Evolutionary conservation across 2,113 vertebrate species (phyloP).

Genomic region (Lanius ludovicianus): DNA sequence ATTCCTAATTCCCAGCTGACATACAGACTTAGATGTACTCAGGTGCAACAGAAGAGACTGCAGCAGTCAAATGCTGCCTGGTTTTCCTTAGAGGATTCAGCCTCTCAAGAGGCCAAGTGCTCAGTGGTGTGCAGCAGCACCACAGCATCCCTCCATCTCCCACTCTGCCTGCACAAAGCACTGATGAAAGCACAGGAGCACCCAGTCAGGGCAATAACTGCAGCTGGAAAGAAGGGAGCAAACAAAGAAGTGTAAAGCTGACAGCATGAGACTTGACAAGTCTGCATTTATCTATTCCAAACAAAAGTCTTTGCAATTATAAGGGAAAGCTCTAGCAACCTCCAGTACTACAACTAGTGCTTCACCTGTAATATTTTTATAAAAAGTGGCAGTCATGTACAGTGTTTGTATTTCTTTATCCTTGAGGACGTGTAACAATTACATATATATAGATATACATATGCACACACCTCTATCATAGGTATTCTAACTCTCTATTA

Average conservation of each 20-base stretch:
- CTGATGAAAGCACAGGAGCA: not conserved
- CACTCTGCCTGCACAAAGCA: not conserved
- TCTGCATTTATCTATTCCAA: not conserved
- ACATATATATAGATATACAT: rapidly evolving
- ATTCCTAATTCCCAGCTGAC: not conserved
- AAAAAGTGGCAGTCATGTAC: not conserved
- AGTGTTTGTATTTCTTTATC: not conserved
- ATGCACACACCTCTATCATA: too few relatives aligned
- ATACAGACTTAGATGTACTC: not conserved
- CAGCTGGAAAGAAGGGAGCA: not conserved
- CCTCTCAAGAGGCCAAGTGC: not conserved
- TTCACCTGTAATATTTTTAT: not conserved
- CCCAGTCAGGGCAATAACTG: not conserved
- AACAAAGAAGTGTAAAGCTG: not conserved
- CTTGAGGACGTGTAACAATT: not conserved
- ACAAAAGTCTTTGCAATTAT: not conserved
- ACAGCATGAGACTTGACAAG: not conserved
- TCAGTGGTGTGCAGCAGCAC: not conserved
- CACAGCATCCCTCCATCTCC: not conserved
- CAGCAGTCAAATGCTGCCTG: not conserved
- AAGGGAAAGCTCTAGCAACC: not conserved
- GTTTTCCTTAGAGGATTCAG: not conserved
- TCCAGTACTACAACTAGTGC: not conserved
- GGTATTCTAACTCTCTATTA: not conserved
- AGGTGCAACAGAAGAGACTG: not conserved